These are phyloP conservation scores for Adelosebastes latens DNA, from an alignment of 2,797 vertebrate genomes.

Conservation along the genomic window DNA sequence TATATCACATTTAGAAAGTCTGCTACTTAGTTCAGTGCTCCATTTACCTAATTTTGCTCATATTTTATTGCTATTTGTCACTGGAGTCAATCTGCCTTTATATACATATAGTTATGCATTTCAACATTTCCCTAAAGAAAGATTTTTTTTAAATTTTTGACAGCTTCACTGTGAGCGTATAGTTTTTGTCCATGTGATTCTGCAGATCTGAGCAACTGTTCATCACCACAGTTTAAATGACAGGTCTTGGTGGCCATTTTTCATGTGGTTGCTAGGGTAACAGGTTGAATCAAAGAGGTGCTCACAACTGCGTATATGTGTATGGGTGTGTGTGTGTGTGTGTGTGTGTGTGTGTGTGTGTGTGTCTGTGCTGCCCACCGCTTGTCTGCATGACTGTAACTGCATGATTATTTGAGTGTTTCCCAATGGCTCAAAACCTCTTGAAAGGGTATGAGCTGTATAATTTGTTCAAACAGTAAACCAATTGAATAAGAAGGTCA, in stretches of 20 bases:
- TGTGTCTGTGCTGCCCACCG: slow-evolving; percentile 1
- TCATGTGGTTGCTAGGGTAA: slow-evolving; percentile 81
- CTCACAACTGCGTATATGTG: slow-evolving; percentile 9
- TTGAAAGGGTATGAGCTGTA: slow-evolving; percentile 55
- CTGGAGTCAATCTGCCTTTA: neutral
- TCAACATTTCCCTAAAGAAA: slow-evolving; percentile 1
- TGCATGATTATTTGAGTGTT: slow-evolving; percentile 63
- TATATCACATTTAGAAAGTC: slow-evolving; percentile 9
- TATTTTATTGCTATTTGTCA: slow-evolving; percentile 16
- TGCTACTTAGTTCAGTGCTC: slow-evolving; percentile 1
- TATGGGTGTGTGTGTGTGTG: neutral
- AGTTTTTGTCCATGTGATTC: slow-evolving; percentile 5
- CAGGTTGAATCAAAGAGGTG: slow-evolving; percentile 67
- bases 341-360: neutral
- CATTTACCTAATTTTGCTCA: slow-evolving; percentile 6
- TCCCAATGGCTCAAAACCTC: slow-evolving; percentile 44
- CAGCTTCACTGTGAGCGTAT: neutral
- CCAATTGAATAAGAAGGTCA: slow-evolving; percentile 54
- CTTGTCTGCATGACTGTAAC: slow-evolving; percentile 29
- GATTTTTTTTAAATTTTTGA: neutral
- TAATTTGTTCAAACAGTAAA: slow-evolving; percentile 69
- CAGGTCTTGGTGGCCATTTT: slow-evolving; percentile 70
- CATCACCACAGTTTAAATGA: slow-evolving; percentile 40
- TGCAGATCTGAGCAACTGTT: slow-evolving; percentile 32
- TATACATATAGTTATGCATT: neutral